These are phyloP conservation scores for Epinephelus lanceolatus DNA, from an alignment of 2,113 vertebrate species.

Conservation along the genomic window DNA sequence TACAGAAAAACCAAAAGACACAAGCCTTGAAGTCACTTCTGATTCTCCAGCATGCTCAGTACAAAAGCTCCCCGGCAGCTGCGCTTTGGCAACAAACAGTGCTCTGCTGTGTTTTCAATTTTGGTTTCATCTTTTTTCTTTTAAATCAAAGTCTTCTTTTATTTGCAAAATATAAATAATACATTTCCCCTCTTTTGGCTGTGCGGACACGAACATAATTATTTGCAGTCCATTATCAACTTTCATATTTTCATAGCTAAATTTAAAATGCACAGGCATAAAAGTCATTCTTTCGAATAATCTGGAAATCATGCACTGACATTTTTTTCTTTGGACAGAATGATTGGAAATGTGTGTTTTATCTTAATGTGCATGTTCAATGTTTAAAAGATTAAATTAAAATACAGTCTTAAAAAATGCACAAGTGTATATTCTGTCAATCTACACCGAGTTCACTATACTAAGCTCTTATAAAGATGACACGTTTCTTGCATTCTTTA, in stretches of 20 bases:
- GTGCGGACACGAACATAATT: background rate
- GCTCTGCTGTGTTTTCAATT: background rate
- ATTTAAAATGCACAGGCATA: background rate
- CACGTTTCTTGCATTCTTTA: too few relatives aligned
- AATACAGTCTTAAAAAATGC: too few relatives aligned
- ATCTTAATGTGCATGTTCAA: too few relatives aligned
- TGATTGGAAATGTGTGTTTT: too few relatives aligned
- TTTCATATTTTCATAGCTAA: background rate
- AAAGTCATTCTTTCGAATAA: too few relatives aligned
- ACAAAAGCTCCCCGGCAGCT: background rate
- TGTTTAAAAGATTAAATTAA: too few relatives aligned
- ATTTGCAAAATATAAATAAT: background rate
- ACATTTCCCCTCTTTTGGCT: background rate
- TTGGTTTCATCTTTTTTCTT: background rate
- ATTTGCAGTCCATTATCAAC: background rate
- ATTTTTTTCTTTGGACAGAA: too few relatives aligned
- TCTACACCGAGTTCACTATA: too few relatives aligned
- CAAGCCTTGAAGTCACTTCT: background rate
- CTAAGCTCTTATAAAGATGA: too few relatives aligned
- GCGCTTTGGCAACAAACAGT: background rate
- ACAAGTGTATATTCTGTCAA: too few relatives aligned
- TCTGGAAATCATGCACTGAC: too few relatives aligned
- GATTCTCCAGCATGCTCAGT: background rate
- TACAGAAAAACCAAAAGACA: slow-evolving; percentile 67
- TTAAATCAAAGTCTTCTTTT: background rate